Base-by-base conservation (phyloP, 2,113 vertebrate species). In the Zapus hudsonius region DNA sequence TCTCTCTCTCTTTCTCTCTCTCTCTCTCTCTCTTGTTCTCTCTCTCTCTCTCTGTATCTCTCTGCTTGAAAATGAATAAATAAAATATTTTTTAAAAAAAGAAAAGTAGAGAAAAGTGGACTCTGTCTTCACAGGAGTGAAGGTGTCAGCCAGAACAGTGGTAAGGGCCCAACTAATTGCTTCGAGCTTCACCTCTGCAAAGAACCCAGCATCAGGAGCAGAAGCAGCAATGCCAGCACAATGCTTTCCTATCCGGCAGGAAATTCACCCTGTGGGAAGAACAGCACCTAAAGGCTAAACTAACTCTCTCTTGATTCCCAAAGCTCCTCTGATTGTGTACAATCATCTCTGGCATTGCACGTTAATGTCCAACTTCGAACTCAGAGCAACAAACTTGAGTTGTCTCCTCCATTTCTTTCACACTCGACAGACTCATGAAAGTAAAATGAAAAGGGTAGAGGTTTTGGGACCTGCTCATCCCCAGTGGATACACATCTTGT, bases 181-280 rank as follows among this genome's bases (percentile, higher is more conserved):
- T 38, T 91, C 42, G 16, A 23, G 52, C 74, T 89, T 75, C 36
- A 75, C 55, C 69, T 92, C 72, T 74, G 20, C 57, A 87, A 90
- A 90, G 89, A 84, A 83, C 90, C 52, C 72, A 61, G 1, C 31
- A 76, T 44, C 44, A 52, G 70, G 61, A 29, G 36, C 66, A 64
- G n/a, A 57, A 36, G 75, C 3, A 63, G 52, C 10, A 90, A 92
- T 36, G 64, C 73, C 44, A 73, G 52, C 57, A 7, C 1, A 44
- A 25, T 47, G 36, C n/a, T 92, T 67, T 90, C 44, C 73, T 89
- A 20, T 76, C 69, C 90, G 90, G 83, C 38, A 40, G 36, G 67
- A 75, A 84, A 84, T 89, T 61, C 89, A 63, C 90, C 72, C 84
- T 87, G 72, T 33, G 36, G 86, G 80, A 90, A 83, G 72, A 80